Evolutionary conservation across 2,888 invertebrate species (phyloP).

Genomic region (Lymantria monacha): DNA sequence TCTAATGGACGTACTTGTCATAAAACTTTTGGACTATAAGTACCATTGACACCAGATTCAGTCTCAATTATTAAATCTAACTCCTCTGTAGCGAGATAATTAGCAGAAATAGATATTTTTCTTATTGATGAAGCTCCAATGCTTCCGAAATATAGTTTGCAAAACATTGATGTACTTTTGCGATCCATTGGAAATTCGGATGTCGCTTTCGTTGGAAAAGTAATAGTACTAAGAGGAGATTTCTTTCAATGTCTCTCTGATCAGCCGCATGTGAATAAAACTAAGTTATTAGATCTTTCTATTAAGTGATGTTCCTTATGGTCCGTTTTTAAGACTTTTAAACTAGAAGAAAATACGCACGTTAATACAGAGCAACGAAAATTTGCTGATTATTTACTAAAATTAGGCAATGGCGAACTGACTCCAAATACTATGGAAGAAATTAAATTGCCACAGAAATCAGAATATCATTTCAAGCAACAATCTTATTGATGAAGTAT

Average conservation of each 20-base stretch:
- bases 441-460: conserved; percentile 16
- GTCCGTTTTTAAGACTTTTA: conserved; percentile 12
- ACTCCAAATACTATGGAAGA: conserved; percentile 15
- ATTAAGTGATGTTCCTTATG: conserved; percentile 3
- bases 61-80: conserved; percentile 9
- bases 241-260: conserved; percentile 10
- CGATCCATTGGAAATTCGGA: conserved; percentile 17
- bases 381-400: conserved; percentile 16
- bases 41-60: conserved; percentile 15
- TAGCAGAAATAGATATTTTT: conserved; percentile 8
- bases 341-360: conserved; percentile 20
- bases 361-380: conserved; percentile 17
- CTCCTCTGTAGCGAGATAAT: conserved; percentile 11
- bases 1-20: conserved; percentile 13
- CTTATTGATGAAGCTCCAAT: conserved; percentile 12
- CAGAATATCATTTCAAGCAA: conserved; percentile 19
- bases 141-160: conserved; percentile 18
- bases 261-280: conserved; percentile 12
- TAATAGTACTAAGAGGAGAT: conserved; percentile 6
- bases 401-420: conserved; percentile 19
- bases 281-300: conserved; percentile 15
- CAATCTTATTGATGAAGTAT: conserved; percentile 11
- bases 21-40: conserved; percentile 15
- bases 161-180: conserved; percentile 16
- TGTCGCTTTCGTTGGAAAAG: conserved; percentile 18